Evolutionary conservation across 2,113 vertebrate species (phyloP).

Genomic region (Tenrec ecaudatus): DNA sequence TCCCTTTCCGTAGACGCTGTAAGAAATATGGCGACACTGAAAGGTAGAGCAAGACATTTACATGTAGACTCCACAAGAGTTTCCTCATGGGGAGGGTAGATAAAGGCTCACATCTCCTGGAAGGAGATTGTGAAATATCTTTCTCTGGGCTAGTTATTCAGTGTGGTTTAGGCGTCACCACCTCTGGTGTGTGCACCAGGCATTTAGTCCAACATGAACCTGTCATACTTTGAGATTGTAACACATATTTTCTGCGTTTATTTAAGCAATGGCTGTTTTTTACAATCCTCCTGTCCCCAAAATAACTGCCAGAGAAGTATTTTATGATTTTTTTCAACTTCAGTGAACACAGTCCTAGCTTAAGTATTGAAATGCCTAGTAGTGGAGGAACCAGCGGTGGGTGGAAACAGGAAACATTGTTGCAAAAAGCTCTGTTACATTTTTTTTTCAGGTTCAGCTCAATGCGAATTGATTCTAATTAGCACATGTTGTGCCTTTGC

Average conservation of each 20-base stretch:
- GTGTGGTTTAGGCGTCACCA: neutral
- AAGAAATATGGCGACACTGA: conserved; percentile 21
- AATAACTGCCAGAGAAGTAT: conserved; percentile 22
- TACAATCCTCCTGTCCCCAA: conserved; percentile 31
- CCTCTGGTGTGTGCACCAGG: neutral
- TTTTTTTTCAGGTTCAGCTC: conserved; percentile 75
- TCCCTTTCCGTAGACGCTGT: too few species aligned
- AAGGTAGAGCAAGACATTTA: conserved; percentile 46
- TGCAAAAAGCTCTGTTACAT: conserved; percentile 58
- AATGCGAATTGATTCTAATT: conserved; percentile 85
- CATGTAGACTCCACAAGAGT: conserved; percentile 28
- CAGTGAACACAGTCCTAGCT: neutral
- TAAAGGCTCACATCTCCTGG: neutral
- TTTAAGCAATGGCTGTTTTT: conserved; percentile 3
- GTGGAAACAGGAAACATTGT: conserved; percentile 92
- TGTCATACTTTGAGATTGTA: conserved; percentile 5
- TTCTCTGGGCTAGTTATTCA: conserved; percentile 43
- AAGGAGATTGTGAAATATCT: neutral
- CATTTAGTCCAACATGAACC: neutral
- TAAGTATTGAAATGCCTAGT: neutral
- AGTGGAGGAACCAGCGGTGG: conserved; percentile 75
- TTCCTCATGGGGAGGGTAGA: neutral
- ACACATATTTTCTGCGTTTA: neutral
- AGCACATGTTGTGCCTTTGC: conserved; percentile 85
- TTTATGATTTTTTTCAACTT: conserved; percentile 61